Percentiles rank a stretch among this genome's conserved stretches.
Evolutionary conservation across 1,140 invertebrate genomes (phyloP).

Genomic region (Chironomus tepperi): DNA sequence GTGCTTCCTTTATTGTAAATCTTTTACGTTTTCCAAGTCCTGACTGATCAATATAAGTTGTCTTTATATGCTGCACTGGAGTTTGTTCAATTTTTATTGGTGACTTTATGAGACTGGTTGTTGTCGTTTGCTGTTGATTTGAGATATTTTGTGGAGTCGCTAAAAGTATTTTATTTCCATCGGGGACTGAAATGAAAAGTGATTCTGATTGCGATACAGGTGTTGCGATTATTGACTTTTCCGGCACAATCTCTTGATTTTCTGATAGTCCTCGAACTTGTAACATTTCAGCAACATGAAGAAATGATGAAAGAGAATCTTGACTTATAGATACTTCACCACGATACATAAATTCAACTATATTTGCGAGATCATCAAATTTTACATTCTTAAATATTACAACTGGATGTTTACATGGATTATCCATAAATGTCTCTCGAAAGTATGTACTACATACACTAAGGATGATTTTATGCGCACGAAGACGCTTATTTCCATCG

Average conservation of each 20-base stretch:
- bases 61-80: background rate
- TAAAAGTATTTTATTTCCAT: slow-evolving; percentile 1
- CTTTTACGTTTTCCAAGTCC: background rate
- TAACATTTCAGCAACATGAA: slow-evolving; percentile 78
- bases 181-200: slow-evolving; percentile 27
- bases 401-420: slow-evolving; percentile 76
- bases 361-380: slow-evolving; percentile 67
- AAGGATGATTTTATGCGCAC: slow-evolving; percentile 76
- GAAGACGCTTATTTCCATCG: slow-evolving; percentile 64
- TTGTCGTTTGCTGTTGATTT: slow-evolving; percentile 4
- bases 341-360: slow-evolving; percentile 78
- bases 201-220: slow-evolving; percentile 38
- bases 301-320: slow-evolving; percentile 74
- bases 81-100: slow-evolving; percentile 16
- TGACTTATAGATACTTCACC: slow-evolving; percentile 87
- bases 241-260: slow-evolving; percentile 41
- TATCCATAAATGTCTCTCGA: slow-evolving; percentile 73
- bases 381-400: slow-evolving; percentile 78
- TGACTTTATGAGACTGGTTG: slow-evolving; percentile 25
- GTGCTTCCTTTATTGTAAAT: background rate
- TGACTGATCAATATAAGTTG: slow-evolving; percentile 12
- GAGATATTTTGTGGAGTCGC: slow-evolving; percentile 26
- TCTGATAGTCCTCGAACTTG: slow-evolving; percentile 79
- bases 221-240: slow-evolving; percentile 34
- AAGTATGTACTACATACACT: slow-evolving; percentile 77